Conservation (phyloP, 2,888 invertebrate species). For the Conus canariensis region DNA sequence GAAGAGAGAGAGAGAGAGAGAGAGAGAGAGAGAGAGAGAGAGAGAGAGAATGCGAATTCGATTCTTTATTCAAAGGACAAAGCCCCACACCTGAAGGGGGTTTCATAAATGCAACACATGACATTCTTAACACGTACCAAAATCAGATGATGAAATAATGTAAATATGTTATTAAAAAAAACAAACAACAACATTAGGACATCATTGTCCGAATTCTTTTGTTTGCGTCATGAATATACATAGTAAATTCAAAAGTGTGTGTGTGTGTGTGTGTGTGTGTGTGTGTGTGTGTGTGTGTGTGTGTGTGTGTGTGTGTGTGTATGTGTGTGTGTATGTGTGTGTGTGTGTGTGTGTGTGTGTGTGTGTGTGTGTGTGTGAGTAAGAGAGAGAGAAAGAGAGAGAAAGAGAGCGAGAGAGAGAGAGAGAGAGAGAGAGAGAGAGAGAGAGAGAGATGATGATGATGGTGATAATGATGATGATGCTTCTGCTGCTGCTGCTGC, state of each 20-base stretch:
- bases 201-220: too few relatives aligned
- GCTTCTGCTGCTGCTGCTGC: too few relatives aligned
- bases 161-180: too few relatives aligned
- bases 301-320: not conserved
- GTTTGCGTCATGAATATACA: too few relatives aligned
- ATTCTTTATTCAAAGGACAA: not conserved
- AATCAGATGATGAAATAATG: too few relatives aligned
- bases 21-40: not conserved
- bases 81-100: not conserved
- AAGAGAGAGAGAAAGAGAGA: not conserved
- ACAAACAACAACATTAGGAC: too few relatives aligned
- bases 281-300: constrained; percentile 11
- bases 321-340: not conserved
- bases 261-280: too few relatives aligned
- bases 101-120: too few relatives aligned
- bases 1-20: not conserved
- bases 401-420: not conserved
- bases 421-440: not conserved
- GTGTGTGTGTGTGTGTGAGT: not conserved
- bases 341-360: not conserved
- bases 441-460: not conserved
- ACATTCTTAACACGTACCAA: too few relatives aligned
- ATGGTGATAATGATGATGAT: too few relatives aligned
- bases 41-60: not conserved
- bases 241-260: too few relatives aligned